Base-by-base conservation (phyloP, 2,888 invertebrate species). In the Pseudoips prasinana region DNA sequence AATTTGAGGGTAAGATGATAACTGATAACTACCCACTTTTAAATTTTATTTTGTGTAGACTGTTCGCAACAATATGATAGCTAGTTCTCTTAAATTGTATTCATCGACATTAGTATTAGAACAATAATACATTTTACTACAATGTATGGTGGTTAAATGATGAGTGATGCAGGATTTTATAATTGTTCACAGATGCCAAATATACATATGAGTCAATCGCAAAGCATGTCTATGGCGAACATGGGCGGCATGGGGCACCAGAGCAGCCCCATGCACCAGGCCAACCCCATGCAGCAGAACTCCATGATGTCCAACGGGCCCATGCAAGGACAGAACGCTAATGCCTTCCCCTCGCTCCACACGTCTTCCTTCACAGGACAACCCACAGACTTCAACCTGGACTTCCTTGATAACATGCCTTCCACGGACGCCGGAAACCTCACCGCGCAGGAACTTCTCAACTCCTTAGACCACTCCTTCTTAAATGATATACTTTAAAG, bases 391-490 rank as follows among this genome's bases (percentile, higher is more conserved):
- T 94, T 96, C 79, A 94, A 92, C 77, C 91, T 96, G 60, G 96
- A 96, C 89, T 95, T 96, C 86, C 90, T 96, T 44, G 96, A 96
- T 76, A 94, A 93, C 83, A 91, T 96, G 75, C 93, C 94, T 34
- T 90, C 94, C 55, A 91, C 91, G 29, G 95, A 96, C 77, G 91
- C 94, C 39, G 91, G 91, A 65, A 92, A 92, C 66, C 93, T 95
- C 78, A 93, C 94, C 59, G 94, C 95, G 39, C 95, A 95, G 73
- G 96, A 96, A 71, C 85, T 96, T 46, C 90, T 96, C 59, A 95
- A 93, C 81, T 95, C 95, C 33, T 92, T 96, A 62, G 96, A 96
- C 68, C 93, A 92, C 64, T 92, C 94, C 58, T 93, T 92, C 80
- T 85, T 94, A 36, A 91, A 91, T 65, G 92, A 92, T 54, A 92